Percentiles rank a stretch among this genome's conserved stretches.
Evolutionary conservation across 2,797 vertebrate genomes (phyloP).

Genomic region (Lemur catta): DNA sequence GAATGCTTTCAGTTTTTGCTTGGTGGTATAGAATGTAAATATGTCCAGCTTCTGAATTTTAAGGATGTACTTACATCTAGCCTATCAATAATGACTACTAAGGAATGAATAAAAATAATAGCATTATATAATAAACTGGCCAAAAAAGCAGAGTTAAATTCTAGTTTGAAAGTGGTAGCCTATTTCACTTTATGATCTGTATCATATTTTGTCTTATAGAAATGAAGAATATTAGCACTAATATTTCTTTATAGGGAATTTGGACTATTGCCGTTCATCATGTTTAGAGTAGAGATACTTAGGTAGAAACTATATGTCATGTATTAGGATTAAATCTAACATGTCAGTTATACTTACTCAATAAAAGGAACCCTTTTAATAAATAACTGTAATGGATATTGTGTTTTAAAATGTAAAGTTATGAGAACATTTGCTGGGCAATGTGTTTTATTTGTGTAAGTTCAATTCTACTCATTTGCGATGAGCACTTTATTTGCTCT

Average conservation of each 20-base stretch:
- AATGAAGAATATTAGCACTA: not conserved
- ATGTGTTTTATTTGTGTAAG: conserved; percentile 37
- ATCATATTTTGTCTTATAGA: not conserved
- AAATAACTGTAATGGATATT: conserved; percentile 31
- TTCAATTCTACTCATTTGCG: conserved; percentile 32
- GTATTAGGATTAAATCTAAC: not conserved
- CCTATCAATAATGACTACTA: not conserved
- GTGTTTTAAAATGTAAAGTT: conserved; percentile 44
- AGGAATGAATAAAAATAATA: not conserved
- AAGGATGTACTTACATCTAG: not conserved
- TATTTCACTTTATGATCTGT: not conserved
- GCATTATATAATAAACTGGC: not conserved
- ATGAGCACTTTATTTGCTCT: conserved; percentile 48
- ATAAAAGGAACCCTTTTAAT: conserved; percentile 27
- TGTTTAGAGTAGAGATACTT: not conserved
- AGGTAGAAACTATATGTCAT: not conserved
- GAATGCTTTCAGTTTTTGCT: not conserved
- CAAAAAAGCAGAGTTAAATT: not conserved
- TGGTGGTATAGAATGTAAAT: not conserved
- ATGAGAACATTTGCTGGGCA: conserved; percentile 30
- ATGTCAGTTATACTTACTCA: not conserved
- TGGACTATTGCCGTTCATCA: not conserved
- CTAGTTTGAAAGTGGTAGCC: not conserved
- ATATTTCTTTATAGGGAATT: not conserved
- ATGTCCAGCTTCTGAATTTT: not conserved